Evolutionary conservation across 2,888 invertebrate genomes (phyloP).

Genomic region (Pediacus dermestoides): DNA sequence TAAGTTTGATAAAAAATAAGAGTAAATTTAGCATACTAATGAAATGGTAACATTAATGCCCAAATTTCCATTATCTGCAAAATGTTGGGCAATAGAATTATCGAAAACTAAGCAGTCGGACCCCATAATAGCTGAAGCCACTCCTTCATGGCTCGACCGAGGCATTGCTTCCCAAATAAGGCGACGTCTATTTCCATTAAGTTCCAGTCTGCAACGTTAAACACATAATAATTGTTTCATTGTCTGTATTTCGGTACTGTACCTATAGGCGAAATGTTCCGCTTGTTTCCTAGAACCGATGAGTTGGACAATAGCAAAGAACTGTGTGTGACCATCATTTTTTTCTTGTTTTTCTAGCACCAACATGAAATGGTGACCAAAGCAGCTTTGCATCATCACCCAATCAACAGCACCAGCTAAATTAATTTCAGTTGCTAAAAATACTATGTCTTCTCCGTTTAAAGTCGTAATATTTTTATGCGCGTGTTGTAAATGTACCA

Average conservation of each 20-base stretch:
- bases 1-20: no score
- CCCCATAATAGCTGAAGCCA: slow-evolving; percentile 94
- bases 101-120: slow-evolving; percentile 99
- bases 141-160: slow-evolving; percentile 97
- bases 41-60: slow-evolving; percentile 99
- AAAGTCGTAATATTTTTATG: slow-evolving; percentile 98
- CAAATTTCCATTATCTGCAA: slow-evolving; percentile 98
- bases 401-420: slow-evolving; percentile 98
- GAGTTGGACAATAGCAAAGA: slow-evolving; percentile 97
- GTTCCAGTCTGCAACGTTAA: slow-evolving; percentile 86
- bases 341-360: slow-evolving; percentile 98
- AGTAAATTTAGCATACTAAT: slow-evolving; percentile 61
- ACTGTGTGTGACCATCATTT: slow-evolving; percentile 93
- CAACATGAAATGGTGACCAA: slow-evolving; percentile 98
- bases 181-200: slow-evolving; percentile 91
- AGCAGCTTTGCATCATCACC: slow-evolving; percentile 99
- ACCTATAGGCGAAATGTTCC: slow-evolving; percentile 96
- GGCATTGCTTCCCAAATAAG: slow-evolving; percentile 99
- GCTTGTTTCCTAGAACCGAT: slow-evolving; percentile 99
- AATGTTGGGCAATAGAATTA: slow-evolving; percentile 94
- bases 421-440: slow-evolving; percentile 98
- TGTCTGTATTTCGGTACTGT: no score
- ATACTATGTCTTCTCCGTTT: slow-evolving; percentile 98
- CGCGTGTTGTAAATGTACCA: slow-evolving; percentile 95
- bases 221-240: no score